phyloP scores from a whole-genome alignment of 2,113 vertebrate genomes.

The Oreotrochilus melanogaster region DNA sequence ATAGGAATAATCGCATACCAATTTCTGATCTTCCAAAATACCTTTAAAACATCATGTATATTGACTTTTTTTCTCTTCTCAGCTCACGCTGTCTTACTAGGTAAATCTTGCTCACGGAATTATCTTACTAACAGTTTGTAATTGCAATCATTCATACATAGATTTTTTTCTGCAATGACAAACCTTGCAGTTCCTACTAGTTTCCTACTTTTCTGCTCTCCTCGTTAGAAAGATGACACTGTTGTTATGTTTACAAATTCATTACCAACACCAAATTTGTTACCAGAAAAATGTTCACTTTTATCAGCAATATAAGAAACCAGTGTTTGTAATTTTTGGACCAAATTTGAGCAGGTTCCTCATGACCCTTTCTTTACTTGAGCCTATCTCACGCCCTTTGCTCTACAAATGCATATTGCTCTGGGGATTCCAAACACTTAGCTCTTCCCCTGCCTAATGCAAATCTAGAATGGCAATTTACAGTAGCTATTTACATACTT shows the following conservation, averaged over 20 bases:
- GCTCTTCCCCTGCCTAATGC: neutral
- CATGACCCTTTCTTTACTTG: neutral
- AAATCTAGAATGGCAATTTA: neutral
- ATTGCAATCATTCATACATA: neutral
- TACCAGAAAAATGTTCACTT: neutral
- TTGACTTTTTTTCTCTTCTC: neutral
- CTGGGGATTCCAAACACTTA: neutral
- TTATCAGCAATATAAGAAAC: neutral
- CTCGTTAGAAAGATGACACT: neutral
- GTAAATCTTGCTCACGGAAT: neutral
- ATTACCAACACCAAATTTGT: neutral
- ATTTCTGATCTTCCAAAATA: neutral
- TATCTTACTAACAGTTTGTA: neutral
- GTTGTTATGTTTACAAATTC: neutral
- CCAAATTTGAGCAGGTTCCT: neutral
- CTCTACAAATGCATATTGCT: neutral
- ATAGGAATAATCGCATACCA: neutral
- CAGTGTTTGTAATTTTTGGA: neutral
- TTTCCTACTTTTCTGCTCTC: neutral
- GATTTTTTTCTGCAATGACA: neutral
- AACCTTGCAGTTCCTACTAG: neutral
- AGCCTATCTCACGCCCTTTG: neutral
- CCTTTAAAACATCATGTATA: constrained; percentile 24
- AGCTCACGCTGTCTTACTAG: constrained; percentile 17
- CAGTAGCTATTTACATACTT: neutral